Base-by-base conservation (phyloP, 53 echinoderm and acorn worm genomes). In the Holothuria leucospilota region DNA sequence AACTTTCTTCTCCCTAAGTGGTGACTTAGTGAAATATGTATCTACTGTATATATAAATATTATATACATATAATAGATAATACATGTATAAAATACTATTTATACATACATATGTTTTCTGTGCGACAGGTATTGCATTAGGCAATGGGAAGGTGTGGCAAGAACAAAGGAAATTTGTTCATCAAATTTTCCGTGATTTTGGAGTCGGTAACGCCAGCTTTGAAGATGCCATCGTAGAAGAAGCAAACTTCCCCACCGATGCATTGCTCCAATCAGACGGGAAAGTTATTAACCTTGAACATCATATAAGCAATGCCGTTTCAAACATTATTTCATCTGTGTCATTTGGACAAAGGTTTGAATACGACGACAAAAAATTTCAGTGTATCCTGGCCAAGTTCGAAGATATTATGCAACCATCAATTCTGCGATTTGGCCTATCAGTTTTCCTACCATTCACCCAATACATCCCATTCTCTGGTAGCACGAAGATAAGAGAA, bases 391-490 rank as follows among this genome's bases (percentile, higher is more conserved):
- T 82, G 82, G n/a, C 20, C 11, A 63, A 82, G 38, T 61, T 80
- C 25, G 26, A 60, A 30, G 29, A 80, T 0, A 80, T 23, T 20
- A 39, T 61, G 60, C 16, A 80, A 29, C 27, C 14, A 9, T 60
- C 59, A 16, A 18, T 25, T 29, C 10, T 80, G 16, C 38, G 61
- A 34, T 27, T 34, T 28, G 39, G 29, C 2, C n/a, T 80, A 2
- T 80, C 80, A 11, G 38, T 80, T 7, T 82, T 82, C 82, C 49
- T 78, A n/a, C 78, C 78, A 15, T 41, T 78, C 15, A 78, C 78
- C 4, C 11, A 34, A 20, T 83, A 65, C 40, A 39, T 83, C 20
- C 84, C 84, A 23, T 42, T 83, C 23, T 64, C 64, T 9, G 49
- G 65, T 12, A 67, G 65, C 16, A 64, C 29, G 40, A 39, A 42